Base-by-base conservation (phyloP, 2,113 vertebrate species). In the Caranx melampygus region DNA sequence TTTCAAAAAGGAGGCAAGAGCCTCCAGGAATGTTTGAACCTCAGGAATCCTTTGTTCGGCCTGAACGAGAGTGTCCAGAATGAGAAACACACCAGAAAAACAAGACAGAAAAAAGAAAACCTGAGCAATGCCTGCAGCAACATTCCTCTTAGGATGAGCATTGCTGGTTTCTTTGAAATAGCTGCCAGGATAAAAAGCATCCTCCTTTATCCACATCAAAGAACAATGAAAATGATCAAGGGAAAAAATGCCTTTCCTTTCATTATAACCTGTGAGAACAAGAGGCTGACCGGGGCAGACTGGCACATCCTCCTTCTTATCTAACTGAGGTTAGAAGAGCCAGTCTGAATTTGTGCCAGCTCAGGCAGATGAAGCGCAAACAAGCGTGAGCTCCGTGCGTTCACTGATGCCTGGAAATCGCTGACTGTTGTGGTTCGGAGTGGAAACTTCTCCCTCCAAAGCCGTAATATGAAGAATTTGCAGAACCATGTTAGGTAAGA, bases 31-130 rank as follows among this genome's bases (percentile, higher is more conserved):
- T 75, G 82, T 61, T 64, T 77, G 67, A 79, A 83, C 58, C 71
- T 35, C 26, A n/a, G 16, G 75, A 69, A 81, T 92, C 87, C 68
- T 91, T 89, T 87, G 84, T 90, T 83, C 64, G 33, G 73, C 80
- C 80, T 87, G 82, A 91, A 87, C 88, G 84, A 93, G 81, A 87
- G 83, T 61, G 74, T 89, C 80, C 81, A 87, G 87, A 91, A 89
- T 82, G 81, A 88, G 84, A 87, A 88, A 84, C 65, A 81, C 49
- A 82, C 79, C 57, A 21, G 20, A 15, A 75, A 61, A 51, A 62
- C 5, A 63, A 75, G 40, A 65, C 71, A 71, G 72, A 80, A 72
- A 74, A 55, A 77, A 59, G 20, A 68, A 75, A 75, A 77, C 82
- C 72, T 62, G 59, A 75, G 84, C 65, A 79, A 87, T 63, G 91